phyloP scores from a whole-genome alignment of 23 tunicate genomes.

The Phallusia fumigata region DNA sequence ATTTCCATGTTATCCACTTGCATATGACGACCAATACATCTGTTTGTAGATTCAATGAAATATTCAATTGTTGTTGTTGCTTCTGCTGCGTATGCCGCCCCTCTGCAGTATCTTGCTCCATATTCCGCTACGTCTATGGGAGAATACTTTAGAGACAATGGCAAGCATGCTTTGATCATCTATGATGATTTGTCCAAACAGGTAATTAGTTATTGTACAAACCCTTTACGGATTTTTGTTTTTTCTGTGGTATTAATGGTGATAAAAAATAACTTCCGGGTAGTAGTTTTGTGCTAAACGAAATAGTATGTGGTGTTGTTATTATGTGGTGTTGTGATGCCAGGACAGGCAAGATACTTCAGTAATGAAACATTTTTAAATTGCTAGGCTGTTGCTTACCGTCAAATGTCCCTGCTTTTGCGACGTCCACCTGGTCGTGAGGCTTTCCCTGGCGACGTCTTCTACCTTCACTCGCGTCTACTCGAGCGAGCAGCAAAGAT shows the following conservation, averaged over 20 bases:
- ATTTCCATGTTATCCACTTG: too few species aligned
- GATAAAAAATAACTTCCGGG: too few species aligned
- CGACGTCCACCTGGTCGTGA: conserved; percentile 99
- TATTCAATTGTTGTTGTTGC: conserved; percentile 98
- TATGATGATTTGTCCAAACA: conserved; percentile 99
- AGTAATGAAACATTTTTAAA: background rate
- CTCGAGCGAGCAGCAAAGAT: conserved; percentile 99
- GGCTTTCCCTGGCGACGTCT: conserved; percentile 99
- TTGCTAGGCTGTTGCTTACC: conserved; percentile 96
- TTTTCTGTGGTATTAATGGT: too few species aligned
- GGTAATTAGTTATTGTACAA: conserved; percentile 34
- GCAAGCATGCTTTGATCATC: conserved; percentile 94
- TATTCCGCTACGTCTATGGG: conserved; percentile 99
- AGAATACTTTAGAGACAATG: conserved; percentile 98
- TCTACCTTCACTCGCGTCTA: conserved; percentile 98
- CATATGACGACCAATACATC: too few species aligned
- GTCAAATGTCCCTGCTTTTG: conserved; percentile 99
- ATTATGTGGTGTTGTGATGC: too few species aligned
- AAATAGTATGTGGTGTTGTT: too few species aligned
- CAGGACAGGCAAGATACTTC: too few species aligned
- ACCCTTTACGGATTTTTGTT: too few species aligned
- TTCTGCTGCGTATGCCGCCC: conserved; percentile 99
- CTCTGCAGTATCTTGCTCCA: conserved; percentile 98
- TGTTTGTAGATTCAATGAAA: conserved; percentile 79
- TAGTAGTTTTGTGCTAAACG: background rate